Base-by-base conservation (phyloP, 2,113 vertebrate species). In the Halichoerus grypus region DNA sequence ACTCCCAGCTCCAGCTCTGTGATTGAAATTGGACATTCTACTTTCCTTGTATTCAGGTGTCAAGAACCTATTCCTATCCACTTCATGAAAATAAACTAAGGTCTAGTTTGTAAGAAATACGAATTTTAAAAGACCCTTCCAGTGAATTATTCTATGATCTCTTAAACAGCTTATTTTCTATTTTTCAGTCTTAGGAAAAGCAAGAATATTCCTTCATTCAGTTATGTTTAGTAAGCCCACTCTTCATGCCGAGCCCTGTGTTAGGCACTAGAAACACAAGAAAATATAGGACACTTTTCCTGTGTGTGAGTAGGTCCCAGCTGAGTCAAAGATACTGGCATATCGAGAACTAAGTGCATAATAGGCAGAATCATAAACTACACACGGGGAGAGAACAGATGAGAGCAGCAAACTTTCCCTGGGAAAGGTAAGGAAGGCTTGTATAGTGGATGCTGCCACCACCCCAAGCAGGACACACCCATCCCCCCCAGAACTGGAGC, bases 71-170 rank as follows among this genome's bases (percentile, higher is more conserved):
- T 46, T 85, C 71, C 39, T 26, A 94, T 39, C 42, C 83, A 51
- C 53, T 83, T 90, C 53, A 84, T 67, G 18, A 63, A 95, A 77
- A 84, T 67, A 87, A 90, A 55, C 24, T 24, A 67, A 94, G 24
- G 6, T 77, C 42, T 69, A 15, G 1, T 51, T 85, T 93, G 49
- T 6, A 85, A 94, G 39, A 82, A 80, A 85, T 18, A 4, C 61
- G 16, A 65, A 55, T 81, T 94, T 26, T 71, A 46, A 39, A 92
- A 86, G 33, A 9, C 19, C 1, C 42, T 82, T n/a, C 13, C 19
- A 26, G 11, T 81, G 21, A 49, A 31, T 97, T 53, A 59, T 33
- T 84, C 53, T 49, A 33, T 77, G 67, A 96, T 76, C 31, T 65
- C 26, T 59, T 86, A 12, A 21, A 86, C 3, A 83, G 31, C 4